phyloP scores from a whole-genome alignment of 1,140 invertebrate species.

The Ylistrum balloti region DNA sequence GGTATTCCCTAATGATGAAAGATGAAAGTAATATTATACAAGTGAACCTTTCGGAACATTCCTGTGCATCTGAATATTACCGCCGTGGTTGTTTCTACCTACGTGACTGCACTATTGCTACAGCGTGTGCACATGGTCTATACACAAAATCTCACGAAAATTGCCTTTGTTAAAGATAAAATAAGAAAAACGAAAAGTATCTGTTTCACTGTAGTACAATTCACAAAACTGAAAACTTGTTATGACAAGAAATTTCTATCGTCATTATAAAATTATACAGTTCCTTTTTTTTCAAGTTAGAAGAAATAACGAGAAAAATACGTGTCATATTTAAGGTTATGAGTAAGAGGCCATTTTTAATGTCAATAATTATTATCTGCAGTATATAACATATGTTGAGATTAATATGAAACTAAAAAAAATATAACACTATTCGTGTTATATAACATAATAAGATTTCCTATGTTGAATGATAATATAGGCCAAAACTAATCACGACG shows the following conservation, averaged over 20 bases:
- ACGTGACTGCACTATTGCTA: not conserved
- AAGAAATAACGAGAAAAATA: no score
- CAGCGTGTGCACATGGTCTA: not conserved
- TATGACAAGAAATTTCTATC: not conserved
- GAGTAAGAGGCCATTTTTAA: no score
- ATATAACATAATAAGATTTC: no score
- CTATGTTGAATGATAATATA: not conserved
- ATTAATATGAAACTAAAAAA: no score
- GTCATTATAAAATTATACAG: no score
- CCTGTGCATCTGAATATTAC: not conserved
- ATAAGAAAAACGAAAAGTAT: not conserved
- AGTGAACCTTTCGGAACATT: not conserved
- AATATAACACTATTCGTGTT: no score
- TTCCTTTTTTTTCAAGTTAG: no score
- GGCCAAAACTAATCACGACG: not conserved
- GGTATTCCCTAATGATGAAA: constrained; percentile 9
- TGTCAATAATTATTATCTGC: no score
- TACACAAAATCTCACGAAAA: not conserved
- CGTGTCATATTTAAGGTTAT: no score
- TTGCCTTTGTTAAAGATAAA: not conserved
- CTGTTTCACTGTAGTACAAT: not conserved
- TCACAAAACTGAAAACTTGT: not conserved
- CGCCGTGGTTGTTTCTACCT: not conserved
- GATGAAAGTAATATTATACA: not conserved
- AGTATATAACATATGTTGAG: no score